A percentile compares a stretch with the other conserved stretches of the same genome.
phyloP scores from a whole-genome alignment of 2,113 vertebrate genomes.

The Pituophis catenifer region DNA sequence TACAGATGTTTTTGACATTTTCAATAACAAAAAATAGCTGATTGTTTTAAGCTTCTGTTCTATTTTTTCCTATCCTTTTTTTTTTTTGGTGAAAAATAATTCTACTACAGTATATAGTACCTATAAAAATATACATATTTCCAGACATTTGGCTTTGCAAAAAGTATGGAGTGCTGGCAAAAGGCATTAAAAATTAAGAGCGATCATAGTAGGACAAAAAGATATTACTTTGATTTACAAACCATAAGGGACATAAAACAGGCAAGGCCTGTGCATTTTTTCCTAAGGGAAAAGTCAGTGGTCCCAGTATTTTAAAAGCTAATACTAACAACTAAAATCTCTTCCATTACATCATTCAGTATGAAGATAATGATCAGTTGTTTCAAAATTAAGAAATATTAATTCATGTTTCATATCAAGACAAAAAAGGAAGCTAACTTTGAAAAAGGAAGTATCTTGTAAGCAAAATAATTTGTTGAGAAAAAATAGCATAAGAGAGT shows the following conservation, averaged over 20 bases:
- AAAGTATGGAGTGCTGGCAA: background rate
- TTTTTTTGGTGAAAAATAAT: constrained; percentile 10
- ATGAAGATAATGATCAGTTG: background rate
- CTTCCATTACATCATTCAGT: background rate
- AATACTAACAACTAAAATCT: background rate
- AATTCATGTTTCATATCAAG: background rate
- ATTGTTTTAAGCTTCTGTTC: background rate
- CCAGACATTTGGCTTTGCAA: constrained; percentile 2
- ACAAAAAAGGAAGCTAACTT: background rate
- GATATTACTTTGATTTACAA: constrained; percentile 8
- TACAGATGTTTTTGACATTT: background rate
- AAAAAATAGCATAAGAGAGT: background rate
- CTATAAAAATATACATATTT: background rate
- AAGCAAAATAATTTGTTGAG: background rate
- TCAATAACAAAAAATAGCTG: background rate
- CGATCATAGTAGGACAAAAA: background rate
- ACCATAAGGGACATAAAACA: background rate
- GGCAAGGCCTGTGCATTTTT: constrained; percentile 11
- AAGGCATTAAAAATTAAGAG: background rate
- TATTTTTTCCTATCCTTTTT: background rate
- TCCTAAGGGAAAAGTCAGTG: constrained; percentile 4
- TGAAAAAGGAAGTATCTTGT: background rate
- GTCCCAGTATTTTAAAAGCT: background rate
- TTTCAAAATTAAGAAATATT: background rate
- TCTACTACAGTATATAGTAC: background rate